These are phyloP conservation scores for Euzetes globulus DNA, from an alignment of 2,888 invertebrate species.

Conservation along the genomic window DNA sequence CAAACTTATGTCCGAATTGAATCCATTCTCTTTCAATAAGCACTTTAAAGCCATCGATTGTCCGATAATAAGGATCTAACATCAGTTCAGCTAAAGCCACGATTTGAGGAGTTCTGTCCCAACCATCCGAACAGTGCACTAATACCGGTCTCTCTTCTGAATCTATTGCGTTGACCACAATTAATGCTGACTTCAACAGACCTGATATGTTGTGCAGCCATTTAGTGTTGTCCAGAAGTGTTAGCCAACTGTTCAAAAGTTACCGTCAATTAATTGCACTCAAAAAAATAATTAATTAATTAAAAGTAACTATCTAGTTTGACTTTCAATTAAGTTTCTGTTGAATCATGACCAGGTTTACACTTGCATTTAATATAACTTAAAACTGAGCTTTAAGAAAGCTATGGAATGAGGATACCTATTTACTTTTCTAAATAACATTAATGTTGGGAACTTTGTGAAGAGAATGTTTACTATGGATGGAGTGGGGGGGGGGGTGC, in stretches of 20 bases:
- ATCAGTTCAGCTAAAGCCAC: slow-evolving; percentile 84
- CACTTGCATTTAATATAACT: too few relatives aligned
- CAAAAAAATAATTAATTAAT: neutral
- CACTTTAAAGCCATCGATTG: slow-evolving; percentile 86
- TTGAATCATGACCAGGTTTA: too few relatives aligned
- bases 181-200: slow-evolving; percentile 69
- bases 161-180: slow-evolving; percentile 63
- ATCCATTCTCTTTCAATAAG: slow-evolving; percentile 94
- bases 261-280: too few relatives aligned
- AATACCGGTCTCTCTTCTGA: slow-evolving; percentile 77
- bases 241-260: slow-evolving; percentile 66
- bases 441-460: too few relatives aligned
- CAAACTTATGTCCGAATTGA: slow-evolving; percentile 96
- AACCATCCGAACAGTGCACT: slow-evolving; percentile 97
- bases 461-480: too few relatives aligned
- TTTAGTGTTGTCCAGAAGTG: slow-evolving; percentile 74
- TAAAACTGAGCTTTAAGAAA: too few relatives aligned
- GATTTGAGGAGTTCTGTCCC: slow-evolving; percentile 97
- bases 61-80: slow-evolving; percentile 88
- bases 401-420: too few relatives aligned
- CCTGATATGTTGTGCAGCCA: slow-evolving; percentile 87
- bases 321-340: too few relatives aligned
- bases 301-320: too few relatives aligned
- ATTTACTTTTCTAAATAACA: too few relatives aligned
- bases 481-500: too few relatives aligned